Conservation (phyloP, 2,888 invertebrate species). For the Drosophila leonis region DNA sequence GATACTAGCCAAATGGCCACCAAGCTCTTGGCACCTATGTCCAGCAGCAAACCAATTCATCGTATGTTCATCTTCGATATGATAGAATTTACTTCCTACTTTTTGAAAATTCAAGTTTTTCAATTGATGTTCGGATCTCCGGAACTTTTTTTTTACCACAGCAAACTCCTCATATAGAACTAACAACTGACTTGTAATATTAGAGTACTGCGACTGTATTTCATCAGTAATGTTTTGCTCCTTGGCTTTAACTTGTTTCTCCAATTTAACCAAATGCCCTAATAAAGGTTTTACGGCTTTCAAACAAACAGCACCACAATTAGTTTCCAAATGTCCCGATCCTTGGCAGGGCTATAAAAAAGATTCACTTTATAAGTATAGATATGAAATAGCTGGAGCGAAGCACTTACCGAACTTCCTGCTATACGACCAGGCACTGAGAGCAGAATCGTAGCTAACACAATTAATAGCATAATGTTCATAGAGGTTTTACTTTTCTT, state of each 20-base stretch:
- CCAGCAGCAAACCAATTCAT: constrained; percentile 1
- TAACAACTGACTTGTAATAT: no score
- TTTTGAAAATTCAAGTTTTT: no score
- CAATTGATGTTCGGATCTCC: no score
- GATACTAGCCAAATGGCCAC: not conserved
- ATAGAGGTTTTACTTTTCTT: not conserved
- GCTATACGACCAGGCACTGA: not conserved
- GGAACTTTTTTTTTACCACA: no score
- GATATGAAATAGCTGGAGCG: not conserved
- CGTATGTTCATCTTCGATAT: not conserved
- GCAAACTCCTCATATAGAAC: no score
- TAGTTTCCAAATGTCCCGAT: no score
- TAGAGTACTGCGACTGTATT: no score
- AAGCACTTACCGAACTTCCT: not conserved
- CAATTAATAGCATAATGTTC: not conserved
- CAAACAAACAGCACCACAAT: no score
- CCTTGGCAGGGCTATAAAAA: not conserved
- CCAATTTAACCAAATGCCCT: not conserved
- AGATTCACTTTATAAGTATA: not conserved
- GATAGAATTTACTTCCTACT: not conserved
- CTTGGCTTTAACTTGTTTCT: no score
- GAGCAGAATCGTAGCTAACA: not conserved
- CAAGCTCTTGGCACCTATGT: not conserved
- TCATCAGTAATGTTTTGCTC: no score
- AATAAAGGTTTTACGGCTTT: not conserved